phyloP scores from a whole-genome alignment of 2,888 invertebrate species.

The Ornithoptera alexandrae region DNA sequence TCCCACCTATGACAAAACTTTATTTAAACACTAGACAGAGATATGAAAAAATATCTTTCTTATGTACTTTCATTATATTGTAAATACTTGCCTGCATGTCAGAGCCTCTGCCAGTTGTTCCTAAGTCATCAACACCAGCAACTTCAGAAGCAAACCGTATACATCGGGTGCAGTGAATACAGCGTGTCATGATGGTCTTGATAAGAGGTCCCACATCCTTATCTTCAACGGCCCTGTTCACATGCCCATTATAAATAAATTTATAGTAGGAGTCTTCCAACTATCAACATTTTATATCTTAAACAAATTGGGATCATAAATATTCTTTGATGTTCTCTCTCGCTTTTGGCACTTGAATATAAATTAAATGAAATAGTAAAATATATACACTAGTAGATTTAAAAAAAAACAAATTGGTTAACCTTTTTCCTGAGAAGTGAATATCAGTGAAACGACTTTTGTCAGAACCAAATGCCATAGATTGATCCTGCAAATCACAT shows the following conservation, averaged over 20 bases:
- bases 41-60: not conserved
- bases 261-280: not conserved
- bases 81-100: constrained; percentile 91
- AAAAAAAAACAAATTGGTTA: constrained; percentile 32
- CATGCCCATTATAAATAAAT: not conserved
- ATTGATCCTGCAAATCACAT: constrained; percentile 98
- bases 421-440: constrained; percentile 94
- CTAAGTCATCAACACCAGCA: constrained; percentile 98
- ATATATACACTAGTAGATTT: not conserved
- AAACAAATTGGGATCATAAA: not conserved
- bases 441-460: constrained; percentile 96
- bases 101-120: constrained; percentile 94
- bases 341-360: too few species aligned
- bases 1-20: constrained; percentile 83
- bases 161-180: constrained; percentile 99
- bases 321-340: not conserved
- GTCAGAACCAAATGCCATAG: constrained; percentile 99
- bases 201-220: constrained; percentile 99
- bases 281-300: not conserved
- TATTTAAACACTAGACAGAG: not conserved
- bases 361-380: not conserved
- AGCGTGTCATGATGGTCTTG: constrained; percentile 99
- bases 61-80: not conserved
- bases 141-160: constrained; percentile 99
- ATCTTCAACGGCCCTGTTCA: constrained; percentile 95